phyloP scores from a whole-genome alignment of 2,888 invertebrate genomes.

The Euzetes globulus region DNA sequence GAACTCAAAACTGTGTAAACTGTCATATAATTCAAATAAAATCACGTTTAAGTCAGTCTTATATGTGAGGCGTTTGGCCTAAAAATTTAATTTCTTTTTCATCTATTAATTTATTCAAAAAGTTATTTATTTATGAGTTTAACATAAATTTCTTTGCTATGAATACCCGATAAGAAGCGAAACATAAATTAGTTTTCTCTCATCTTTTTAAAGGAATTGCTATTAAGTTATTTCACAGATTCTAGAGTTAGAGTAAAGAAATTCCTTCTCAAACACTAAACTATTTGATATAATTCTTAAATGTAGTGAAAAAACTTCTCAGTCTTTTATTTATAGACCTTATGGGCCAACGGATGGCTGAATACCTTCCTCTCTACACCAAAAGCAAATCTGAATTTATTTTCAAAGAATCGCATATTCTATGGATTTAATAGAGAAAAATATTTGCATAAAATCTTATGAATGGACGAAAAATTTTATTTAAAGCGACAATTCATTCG shows the following conservation, averaged over 20 bases:
- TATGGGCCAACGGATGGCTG: too few relatives aligned
- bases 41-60: not conserved
- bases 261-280: not conserved
- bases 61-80: too few relatives aligned
- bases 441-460: conserved; percentile 11
- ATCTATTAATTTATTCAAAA: not conserved
- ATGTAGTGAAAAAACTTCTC: conserved; percentile 11
- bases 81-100: too few relatives aligned
- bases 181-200: conserved; percentile 1
- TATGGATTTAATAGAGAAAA: not conserved
- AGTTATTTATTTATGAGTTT: not conserved
- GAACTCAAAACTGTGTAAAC: not conserved
- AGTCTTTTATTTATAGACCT: conserved; percentile 5
- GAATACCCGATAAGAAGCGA: not conserved
- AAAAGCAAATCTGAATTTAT: not conserved
- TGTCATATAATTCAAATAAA: not conserved
- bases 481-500: conserved; percentile 11
- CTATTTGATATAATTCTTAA: conserved; percentile 2
- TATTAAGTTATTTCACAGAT: conserved; percentile 1
- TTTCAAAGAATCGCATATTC: not conserved
- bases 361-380: too few relatives aligned
- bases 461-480: not conserved
- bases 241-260: not conserved
- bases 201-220: not conserved
- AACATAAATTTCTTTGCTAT: not conserved